Base-by-base conservation (phyloP, 2,888 invertebrate genomes). In the Boloria euphrosyne region DNA sequence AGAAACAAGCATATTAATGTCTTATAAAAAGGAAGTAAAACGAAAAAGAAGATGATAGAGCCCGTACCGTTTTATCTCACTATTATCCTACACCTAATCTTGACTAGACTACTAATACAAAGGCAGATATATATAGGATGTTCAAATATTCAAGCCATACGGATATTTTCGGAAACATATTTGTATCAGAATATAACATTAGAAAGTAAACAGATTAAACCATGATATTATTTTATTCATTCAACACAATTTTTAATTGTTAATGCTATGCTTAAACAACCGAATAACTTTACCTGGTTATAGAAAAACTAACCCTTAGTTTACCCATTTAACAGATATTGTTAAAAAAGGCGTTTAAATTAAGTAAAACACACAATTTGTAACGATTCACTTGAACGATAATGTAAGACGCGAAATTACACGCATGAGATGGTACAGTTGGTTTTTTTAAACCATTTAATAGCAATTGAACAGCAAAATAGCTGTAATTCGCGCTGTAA, bases 381-480 rank as follows among this genome's bases (percentile, higher is more conserved):
- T 81, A 80, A 81, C 81, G 80, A 80, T 73, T 80, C 77, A 84
- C 81, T 79, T 80, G 79, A 83, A 78, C 82, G 81, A 82, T 78
- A 75, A 76, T 71, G 73, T 74, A 76, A 78, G 74, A 72, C 72
- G 76, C 74, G 67, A 77, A 80, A 85, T 84, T 83, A 82, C 78
- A 86, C 78, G 81, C 82, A 78, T 79, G 81, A 78, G 72, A 71
- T 74, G 70, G 71, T 74, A 73, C 74, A 70, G 74, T 66, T 61
- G 53, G 65, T 76, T 80, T 75, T 76, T 84, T 85, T 82, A 81
- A 83, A 83, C 80, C 78, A 78, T 67, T 73, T 71, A 72, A 81
- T 80, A 80, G 78, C 72, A 75, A 77, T 75, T 75, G 76, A 79
- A 73, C 75, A 80, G 78, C 77, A 74, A 81, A 83, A 83, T 81